These are phyloP conservation scores for Drosophila pseudotakahashii DNA, from an alignment of 2,888 invertebrate genomes.

Conservation along the genomic window DNA sequence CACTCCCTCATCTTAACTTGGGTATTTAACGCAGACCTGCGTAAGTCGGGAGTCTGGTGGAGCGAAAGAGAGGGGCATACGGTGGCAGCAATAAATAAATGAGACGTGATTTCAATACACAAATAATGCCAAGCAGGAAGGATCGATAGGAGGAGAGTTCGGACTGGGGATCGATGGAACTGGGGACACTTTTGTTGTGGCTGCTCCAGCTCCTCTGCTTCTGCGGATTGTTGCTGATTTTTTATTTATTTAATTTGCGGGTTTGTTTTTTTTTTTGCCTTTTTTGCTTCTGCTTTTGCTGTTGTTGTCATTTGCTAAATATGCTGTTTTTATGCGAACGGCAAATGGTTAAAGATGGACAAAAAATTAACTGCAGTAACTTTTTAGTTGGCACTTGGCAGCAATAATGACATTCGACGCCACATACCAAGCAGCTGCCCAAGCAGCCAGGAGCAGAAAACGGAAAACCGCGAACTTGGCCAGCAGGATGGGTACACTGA, in stretches of 20 bases:
- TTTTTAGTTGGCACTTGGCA: constrained; percentile 82
- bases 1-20: constrained; percentile 16
- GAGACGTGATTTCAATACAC: constrained; percentile 85
- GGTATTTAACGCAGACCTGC: constrained; percentile 73
- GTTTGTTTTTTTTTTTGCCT: constrained; percentile 46
- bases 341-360: constrained; percentile 69
- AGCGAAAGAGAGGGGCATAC: constrained; percentile 28
- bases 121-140: constrained; percentile 75
- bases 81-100: constrained; percentile 84
- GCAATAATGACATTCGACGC: constrained; percentile 83
- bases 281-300: constrained; percentile 49
- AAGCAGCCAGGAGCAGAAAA: constrained; percentile 40
- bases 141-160: neutral
- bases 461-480: constrained; percentile 12
- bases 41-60: constrained; percentile 51
- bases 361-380: constrained; percentile 79
- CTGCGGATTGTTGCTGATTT: constrained; percentile 63
- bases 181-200: constrained; percentile 24
- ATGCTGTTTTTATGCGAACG: constrained; percentile 81
- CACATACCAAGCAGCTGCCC: constrained; percentile 80
- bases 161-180: constrained; percentile 3
- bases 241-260: constrained; percentile 82
- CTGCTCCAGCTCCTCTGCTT: constrained; percentile 20
- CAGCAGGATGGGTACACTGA: constrained; percentile 25
- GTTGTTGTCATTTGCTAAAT: constrained; percentile 83